Conservation (phyloP, 2,888 invertebrate species). For the Yponomeuta evonymella region DNA sequence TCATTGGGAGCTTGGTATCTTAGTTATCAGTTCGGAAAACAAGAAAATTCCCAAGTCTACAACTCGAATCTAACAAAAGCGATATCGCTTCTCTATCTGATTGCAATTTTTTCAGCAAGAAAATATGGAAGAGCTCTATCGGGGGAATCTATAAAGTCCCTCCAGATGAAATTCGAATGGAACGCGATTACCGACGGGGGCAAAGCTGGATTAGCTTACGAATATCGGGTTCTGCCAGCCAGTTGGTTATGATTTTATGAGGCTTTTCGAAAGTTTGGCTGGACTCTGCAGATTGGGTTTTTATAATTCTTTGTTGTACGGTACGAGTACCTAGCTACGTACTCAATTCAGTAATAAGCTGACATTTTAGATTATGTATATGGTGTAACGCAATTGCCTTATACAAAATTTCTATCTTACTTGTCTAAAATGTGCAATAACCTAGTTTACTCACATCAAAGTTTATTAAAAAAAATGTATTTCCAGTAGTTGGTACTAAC, state of each 20-base stretch:
- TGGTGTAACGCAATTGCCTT: too few relatives aligned
- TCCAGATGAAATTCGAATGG: not conserved
- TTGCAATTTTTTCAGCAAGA: constrained; percentile 4
- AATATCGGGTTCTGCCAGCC: not conserved
- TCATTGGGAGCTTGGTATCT: too few relatives aligned
- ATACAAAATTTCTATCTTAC: too few relatives aligned
- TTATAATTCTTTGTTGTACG: not conserved
- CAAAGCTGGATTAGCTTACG: not conserved
- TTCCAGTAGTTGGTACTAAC: too few relatives aligned
- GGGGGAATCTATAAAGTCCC: not conserved
- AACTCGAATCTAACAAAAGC: not conserved
- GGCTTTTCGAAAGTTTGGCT: not conserved
- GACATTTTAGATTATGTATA: not conserved
- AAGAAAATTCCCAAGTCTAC: not conserved
- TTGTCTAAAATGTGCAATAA: too few relatives aligned
- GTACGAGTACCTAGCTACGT: not conserved
- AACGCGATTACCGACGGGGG: not conserved
- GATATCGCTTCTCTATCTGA: not conserved
- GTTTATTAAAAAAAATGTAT: too few relatives aligned
- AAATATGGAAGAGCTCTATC: not conserved
- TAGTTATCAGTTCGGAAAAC: too few relatives aligned
- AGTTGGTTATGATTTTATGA: not conserved
- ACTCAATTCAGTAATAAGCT: not conserved
- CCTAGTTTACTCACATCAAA: too few relatives aligned
- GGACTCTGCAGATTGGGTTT: not conserved